A percentile compares a stretch with the other conserved stretches of the same genome.
These are phyloP conservation scores for Drosophila stalkeri DNA, from an alignment of 2,888 invertebrate species.

Conservation along the genomic window DNA sequence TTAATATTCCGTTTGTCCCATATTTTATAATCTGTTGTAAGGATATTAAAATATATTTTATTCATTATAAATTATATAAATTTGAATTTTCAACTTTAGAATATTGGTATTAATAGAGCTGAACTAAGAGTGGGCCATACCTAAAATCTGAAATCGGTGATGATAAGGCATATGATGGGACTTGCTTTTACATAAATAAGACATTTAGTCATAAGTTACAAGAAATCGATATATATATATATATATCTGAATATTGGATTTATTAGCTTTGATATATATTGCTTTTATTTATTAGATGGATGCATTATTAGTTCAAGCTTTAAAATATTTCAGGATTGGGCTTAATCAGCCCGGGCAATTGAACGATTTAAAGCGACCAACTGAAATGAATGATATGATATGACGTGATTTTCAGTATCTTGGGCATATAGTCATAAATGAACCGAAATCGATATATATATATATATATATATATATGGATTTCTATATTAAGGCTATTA, in stretches of 20 bases:
- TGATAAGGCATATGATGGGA: neutral
- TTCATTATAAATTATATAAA: neutral
- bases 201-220: neutral
- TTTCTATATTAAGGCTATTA: neutral
- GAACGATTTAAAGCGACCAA: no score
- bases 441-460: neutral
- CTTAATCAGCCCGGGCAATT: no score
- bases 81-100: neutral
- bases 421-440: neutral
- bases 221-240: neutral
- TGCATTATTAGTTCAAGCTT: neutral
- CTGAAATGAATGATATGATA: neutral
- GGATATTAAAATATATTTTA: constrained; percentile 9
- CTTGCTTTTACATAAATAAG: neutral
- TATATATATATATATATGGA: neutral
- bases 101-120: neutral
- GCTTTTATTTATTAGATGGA: neutral
- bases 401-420: neutral
- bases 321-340: no score
- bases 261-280: neutral
- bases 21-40: constrained; percentile 13
- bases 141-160: no score
- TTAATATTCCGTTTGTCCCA: constrained; percentile 5
- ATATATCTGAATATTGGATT: neutral
- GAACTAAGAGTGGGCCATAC: no score